These are phyloP conservation scores for Pterostichus madidus DNA, from an alignment of 2,888 invertebrate genomes.

Conservation along the genomic window DNA sequence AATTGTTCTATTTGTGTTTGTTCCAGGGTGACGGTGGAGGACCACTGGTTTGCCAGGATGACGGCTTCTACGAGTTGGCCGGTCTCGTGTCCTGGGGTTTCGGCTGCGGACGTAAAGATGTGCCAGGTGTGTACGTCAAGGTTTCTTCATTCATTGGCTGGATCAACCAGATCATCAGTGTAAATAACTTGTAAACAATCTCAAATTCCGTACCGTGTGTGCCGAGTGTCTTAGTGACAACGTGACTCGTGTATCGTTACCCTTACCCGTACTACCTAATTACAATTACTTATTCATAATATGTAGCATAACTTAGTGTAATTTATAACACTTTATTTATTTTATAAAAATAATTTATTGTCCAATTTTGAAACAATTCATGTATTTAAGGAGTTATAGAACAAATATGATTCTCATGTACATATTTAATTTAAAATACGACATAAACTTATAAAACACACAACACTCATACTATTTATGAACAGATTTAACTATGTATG, in stretches of 20 bases:
- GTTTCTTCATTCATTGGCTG: conserved; percentile 97
- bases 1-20: conserved; percentile 12
- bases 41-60: conserved; percentile 94
- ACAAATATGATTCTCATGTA: conserved; percentile 28
- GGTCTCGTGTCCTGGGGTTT: conserved; percentile 98
- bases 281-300: background rate
- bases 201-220: conserved; percentile 37
- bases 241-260: conserved; percentile 58
- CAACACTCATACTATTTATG: background rate
- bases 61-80: conserved; percentile 94
- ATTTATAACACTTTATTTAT: conserved; percentile 46
- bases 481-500: conserved; percentile 1
- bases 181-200: conserved; percentile 88
- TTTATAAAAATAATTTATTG: conserved; percentile 39
- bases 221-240: conserved; percentile 58
- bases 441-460: background rate
- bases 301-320: conserved; percentile 31
- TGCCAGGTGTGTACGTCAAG: conserved; percentile 98
- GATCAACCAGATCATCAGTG: conserved; percentile 98
- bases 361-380: conserved; percentile 13
- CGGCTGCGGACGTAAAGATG: conserved; percentile 94
- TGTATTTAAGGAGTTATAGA: background rate
- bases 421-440: conserved; percentile 2
- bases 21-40: conserved; percentile 95
- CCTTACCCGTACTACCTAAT: conserved; percentile 47